Conservation (phyloP, 2,888 invertebrate species). For the Drosophila niveifrons region DNA sequence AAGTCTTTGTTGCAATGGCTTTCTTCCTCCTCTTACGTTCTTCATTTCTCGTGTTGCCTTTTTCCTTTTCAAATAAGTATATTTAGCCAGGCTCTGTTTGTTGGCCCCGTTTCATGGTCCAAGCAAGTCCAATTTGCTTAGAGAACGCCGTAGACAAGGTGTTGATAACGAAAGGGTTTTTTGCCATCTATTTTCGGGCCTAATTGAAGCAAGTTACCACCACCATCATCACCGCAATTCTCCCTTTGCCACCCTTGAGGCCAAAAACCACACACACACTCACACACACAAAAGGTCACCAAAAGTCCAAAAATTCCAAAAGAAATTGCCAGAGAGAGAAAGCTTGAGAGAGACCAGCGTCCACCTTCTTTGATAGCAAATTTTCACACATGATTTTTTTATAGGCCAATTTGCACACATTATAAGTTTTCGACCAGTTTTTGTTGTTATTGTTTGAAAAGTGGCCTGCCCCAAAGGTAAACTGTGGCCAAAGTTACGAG, state of each 20-base stretch:
- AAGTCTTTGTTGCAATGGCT: conserved; percentile 28
- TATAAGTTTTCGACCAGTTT: conserved; percentile 57
- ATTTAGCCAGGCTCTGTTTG: conserved; percentile 50
- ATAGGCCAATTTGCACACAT: conserved; percentile 77
- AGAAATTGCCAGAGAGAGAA: conserved; percentile 27
- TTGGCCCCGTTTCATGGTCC: conserved; percentile 56
- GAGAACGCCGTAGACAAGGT: conserved; percentile 55
- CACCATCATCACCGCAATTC: neutral
- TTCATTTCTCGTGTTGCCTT: neutral
- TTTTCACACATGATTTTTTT: conserved; percentile 76
- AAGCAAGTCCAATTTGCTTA: conserved; percentile 65
- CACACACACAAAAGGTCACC: conserved; percentile 25
- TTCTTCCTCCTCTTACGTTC: neutral
- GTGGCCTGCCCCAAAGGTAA: conserved; percentile 60
- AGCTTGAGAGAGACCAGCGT: conserved; percentile 6
- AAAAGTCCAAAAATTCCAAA: conserved; percentile 40
- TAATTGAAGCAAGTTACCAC: conserved; percentile 54
- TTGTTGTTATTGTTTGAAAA: conserved; percentile 25
- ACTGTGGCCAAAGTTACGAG: conserved; percentile 43
- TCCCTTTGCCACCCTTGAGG: conserved; percentile 13
- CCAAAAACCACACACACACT: conserved; percentile 28
- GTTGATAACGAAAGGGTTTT: conserved; percentile 64
- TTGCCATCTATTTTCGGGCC: conserved; percentile 51
- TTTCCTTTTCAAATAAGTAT: conserved; percentile 16
- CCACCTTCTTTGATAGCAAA: conserved; percentile 39